Percentiles rank a stretch among this genome's conserved stretches.
Evolutionary conservation across 1,140 invertebrate genomes (phyloP).

Genomic region (Teleogryllus occipitalis): DNA sequence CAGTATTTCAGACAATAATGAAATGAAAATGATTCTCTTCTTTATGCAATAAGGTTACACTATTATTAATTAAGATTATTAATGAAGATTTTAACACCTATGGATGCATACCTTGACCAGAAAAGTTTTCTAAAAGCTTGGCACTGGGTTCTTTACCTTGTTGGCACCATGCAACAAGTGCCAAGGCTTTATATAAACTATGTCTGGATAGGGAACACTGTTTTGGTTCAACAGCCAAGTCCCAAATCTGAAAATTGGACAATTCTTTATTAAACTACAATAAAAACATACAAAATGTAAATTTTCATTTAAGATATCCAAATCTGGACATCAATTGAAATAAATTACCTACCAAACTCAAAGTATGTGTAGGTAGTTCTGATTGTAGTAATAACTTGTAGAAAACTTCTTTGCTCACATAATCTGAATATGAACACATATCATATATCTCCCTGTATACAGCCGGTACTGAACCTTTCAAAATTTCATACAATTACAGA

Average conservation of each 20-base stretch:
- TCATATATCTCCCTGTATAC: constrained; percentile 22
- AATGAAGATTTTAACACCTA: too few species aligned
- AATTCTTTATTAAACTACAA: background rate
- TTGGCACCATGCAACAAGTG: constrained; percentile 57
- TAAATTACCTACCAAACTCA: constrained; percentile 17
- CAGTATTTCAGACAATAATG: too few species aligned
- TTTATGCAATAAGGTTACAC: background rate
- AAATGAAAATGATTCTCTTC: background rate
- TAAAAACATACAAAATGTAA: background rate
- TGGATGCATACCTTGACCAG: constrained; percentile 48
- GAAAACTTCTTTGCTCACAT: constrained; percentile 18
- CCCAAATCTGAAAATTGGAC: constrained; percentile 47
- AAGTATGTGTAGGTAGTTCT: constrained; percentile 15
- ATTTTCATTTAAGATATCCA: background rate
- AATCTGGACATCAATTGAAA: background rate
- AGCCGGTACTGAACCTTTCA: constrained; percentile 15
- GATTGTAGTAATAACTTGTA: constrained; percentile 19
- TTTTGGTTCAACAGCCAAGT: constrained; percentile 50
- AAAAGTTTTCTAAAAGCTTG: constrained; percentile 55
- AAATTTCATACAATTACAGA: background rate
- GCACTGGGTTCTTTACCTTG: constrained; percentile 58
- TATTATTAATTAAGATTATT: too few species aligned
- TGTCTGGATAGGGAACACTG: constrained; percentile 48
- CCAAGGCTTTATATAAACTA: constrained; percentile 56
- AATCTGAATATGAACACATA: constrained; percentile 12